Evolutionary conservation across 92 coral and sea anemone genomes (phyloP), one percentile per base, ranked within the genome.

Genomic region (Bergia puertoricense): DNA sequence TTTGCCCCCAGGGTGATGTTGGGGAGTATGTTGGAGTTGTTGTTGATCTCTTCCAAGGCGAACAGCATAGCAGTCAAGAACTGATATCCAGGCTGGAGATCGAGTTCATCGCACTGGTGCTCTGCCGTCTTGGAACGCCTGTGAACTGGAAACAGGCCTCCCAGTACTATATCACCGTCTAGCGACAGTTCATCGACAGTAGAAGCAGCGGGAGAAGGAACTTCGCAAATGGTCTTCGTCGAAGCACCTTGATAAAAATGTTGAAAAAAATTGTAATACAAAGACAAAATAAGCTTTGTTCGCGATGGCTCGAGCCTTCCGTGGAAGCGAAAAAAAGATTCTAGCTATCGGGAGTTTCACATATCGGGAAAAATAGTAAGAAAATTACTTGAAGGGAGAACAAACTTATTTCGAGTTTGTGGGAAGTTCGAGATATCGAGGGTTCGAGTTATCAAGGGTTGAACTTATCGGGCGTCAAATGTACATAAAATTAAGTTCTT

Each of bases 131-230:
- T 71, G 66, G 86, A 80, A 68, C 82, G 81, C 76, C 74, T 80
- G 91, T 88, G 91, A 8, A 88, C 22, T 43, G 91, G 88, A 76
- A 88, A 68, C 36, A 88, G 56, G 20, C 91, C 91, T 2, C 91
- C 91, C 15, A 88, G 87, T 54, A 54, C 3, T 54, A 54, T 54
- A 54, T 54, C 59, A 15, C 43, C 77, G 6, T 69, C 74, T 6
- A 69, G 30, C 39, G 16, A 69, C 39, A 69, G 44, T 66, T 88
- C 79, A 79, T 88, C 50, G 80, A 44, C 9, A 77, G 79, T 14
- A 2, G 76, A 15, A 68, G 62, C 6, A 69, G 46, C 10, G 41
- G 39, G 77, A 1, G 75, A 85, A 69, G 74, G 39, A n/a, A 36
- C 39, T 69, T n/a, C 38, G 16, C 74, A 69, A 11, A 11, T 69